Conservation (phyloP, 2,113 vertebrate genomes). For the Uria aalge region DNA sequence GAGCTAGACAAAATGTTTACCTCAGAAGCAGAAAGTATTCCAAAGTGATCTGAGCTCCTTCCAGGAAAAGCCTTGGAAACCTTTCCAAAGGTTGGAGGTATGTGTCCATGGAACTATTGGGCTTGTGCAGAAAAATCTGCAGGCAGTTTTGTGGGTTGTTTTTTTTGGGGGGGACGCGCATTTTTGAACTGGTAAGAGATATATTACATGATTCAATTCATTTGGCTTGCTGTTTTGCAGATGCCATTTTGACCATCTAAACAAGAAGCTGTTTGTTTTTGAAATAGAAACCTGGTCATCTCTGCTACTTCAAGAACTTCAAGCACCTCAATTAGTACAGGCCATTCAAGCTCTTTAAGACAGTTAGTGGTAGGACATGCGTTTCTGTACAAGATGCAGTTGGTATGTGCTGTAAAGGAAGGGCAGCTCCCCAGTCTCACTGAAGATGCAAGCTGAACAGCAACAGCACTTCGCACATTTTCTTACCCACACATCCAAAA, state of each 20-base stretch:
- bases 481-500: neutral
- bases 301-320: neutral
- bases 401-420: neutral
- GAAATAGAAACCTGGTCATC: neutral
- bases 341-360: neutral
- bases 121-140: neutral
- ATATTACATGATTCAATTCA: neutral
- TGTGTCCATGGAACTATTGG: neutral
- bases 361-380: neutral
- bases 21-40: neutral
- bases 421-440: neutral
- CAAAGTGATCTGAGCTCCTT: neutral
- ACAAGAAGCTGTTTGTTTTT: neutral
- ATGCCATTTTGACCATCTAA: neutral
- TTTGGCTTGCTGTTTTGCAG: neutral
- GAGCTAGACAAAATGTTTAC: neutral
- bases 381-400: neutral
- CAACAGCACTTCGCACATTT: neutral
- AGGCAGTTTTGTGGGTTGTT: neutral
- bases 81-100: neutral
- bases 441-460: neutral
- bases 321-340: neutral
- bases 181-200: neutral
- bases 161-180: rapidly evolving
- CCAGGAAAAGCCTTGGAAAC: neutral